Evolutionary conservation across 2,888 invertebrate genomes (phyloP).

Genomic region (Mycogona germanica): DNA sequence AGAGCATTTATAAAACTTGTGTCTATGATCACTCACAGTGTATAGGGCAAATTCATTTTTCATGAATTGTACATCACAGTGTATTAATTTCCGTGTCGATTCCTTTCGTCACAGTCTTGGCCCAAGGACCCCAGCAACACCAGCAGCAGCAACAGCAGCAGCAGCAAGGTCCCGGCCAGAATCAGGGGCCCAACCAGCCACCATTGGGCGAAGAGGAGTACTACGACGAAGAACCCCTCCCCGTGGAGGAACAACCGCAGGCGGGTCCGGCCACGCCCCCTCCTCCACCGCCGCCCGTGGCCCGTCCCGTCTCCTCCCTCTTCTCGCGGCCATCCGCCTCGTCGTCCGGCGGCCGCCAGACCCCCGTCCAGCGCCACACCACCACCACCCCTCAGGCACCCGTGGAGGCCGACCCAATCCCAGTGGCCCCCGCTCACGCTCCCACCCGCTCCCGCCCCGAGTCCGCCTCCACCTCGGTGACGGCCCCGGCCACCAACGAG

Average conservation of each 20-base stretch:
- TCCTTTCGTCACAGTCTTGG: no score
- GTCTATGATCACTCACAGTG: no score
- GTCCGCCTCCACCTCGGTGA: constrained; percentile 7
- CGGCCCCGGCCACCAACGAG: constrained; percentile 16
- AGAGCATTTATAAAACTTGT: no score
- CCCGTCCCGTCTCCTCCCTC: not conserved
- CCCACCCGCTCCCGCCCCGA: not conserved
- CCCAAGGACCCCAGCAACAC: no score
- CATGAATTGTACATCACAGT: no score
- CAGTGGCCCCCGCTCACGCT: not conserved
- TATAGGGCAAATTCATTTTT: no score
- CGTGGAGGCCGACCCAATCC: not conserved
- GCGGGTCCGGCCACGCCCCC: not conserved
- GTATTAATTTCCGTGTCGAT: no score
- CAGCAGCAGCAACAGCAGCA: no score
- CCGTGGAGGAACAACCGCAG: not conserved
- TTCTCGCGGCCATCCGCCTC: constrained; percentile 4
- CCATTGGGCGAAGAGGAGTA: constrained; percentile 13
- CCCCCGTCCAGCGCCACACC: constrained; percentile 2
- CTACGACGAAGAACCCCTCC: constrained; percentile 14
- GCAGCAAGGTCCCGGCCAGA: constrained; percentile 8
- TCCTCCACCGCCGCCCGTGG: constrained; percentile 14
- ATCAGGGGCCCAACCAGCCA: constrained; percentile 3
- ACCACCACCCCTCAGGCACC: constrained; percentile 9
- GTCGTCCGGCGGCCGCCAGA: not conserved